phyloP scores from a whole-genome alignment of 1,140 invertebrate genomes.

The Zaprionus africanus region DNA sequence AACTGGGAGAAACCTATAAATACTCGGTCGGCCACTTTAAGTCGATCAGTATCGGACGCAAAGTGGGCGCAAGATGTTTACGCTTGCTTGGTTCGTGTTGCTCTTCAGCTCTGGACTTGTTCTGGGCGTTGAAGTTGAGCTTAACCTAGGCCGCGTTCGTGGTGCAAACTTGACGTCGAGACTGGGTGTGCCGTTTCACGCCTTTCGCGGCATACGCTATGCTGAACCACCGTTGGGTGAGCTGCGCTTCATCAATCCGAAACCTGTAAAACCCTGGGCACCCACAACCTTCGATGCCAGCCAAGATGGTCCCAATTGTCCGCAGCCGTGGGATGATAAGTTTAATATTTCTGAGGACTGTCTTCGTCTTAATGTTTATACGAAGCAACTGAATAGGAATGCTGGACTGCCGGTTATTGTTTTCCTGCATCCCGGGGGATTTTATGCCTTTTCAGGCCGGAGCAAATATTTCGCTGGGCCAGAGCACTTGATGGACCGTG shows the following conservation, averaged over 20 bases:
- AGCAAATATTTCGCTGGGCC: slow-evolving; percentile 85
- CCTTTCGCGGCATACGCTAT: slow-evolving; percentile 89
- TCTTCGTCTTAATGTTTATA: slow-evolving; percentile 92
- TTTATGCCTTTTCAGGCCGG: slow-evolving; percentile 83
- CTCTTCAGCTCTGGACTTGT: slow-evolving; percentile 1
- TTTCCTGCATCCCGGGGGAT: slow-evolving; percentile 88
- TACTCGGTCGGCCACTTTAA: not conserved
- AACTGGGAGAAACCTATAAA: slow-evolving; percentile 7
- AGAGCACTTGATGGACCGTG: slow-evolving; percentile 86
- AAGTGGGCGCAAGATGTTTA: slow-evolving; percentile 10
- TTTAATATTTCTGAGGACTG: slow-evolving; percentile 89
- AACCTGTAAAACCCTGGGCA: slow-evolving; percentile 85
- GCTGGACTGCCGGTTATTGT: slow-evolving; percentile 86
- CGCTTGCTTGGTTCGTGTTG: not conserved
- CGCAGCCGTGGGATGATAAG: slow-evolving; percentile 76
- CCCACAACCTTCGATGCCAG: slow-evolving; percentile 85
- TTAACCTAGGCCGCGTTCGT: slow-evolving; percentile 63
- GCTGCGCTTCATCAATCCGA: slow-evolving; percentile 80
- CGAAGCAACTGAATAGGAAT: slow-evolving; percentile 85
- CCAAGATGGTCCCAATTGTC: slow-evolving; percentile 86
- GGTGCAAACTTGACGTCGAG: slow-evolving; percentile 61
- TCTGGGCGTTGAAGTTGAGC: slow-evolving; percentile 48
- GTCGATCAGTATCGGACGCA: slow-evolving; percentile 7
- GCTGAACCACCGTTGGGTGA: slow-evolving; percentile 85
- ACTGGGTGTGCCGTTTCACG: slow-evolving; percentile 85